A percentile compares a stretch with the other conserved stretches of the same genome.
These are phyloP conservation scores for Spermophilus dauricus DNA, from an alignment of 2,113 vertebrate species.

Conservation along the genomic window DNA sequence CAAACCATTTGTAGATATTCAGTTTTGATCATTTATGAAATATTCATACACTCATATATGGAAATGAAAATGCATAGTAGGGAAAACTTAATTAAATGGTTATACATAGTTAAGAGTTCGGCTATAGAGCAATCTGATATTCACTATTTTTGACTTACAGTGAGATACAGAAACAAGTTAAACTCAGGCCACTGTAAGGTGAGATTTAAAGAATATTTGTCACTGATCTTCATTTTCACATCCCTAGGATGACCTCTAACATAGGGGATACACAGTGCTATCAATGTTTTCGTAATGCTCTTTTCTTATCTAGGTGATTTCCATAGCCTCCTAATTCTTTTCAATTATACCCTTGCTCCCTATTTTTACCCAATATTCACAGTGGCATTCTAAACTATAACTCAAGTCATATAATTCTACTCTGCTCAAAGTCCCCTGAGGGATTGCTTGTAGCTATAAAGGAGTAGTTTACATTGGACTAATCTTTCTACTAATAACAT, in stretches of 20 bases:
- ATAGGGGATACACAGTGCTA: not conserved
- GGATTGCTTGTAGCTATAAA: not conserved
- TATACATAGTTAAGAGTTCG: not conserved
- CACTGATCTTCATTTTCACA: not conserved
- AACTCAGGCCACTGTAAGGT: not conserved
- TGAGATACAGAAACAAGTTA: not conserved
- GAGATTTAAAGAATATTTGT: not conserved
- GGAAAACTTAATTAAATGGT: not conserved
- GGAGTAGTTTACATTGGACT: not conserved
- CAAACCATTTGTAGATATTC: slow-evolving; percentile 31
- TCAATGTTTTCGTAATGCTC: not conserved
- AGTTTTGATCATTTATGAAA: slow-evolving; percentile 39
- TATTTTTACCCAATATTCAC: not conserved
- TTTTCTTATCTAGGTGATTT: not conserved
- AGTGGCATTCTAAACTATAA: not conserved
- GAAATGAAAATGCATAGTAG: not conserved
- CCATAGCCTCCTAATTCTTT: not conserved
- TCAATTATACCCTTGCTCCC: not conserved
- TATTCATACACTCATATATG: not conserved
- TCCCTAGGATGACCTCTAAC: not conserved
- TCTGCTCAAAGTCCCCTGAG: not conserved
- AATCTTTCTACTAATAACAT: not conserved
- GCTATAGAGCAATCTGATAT: not conserved
- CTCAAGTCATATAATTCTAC: not conserved
- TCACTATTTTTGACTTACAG: not conserved